Conservation (phyloP, 2,888 invertebrate species). For the Chloroclysta siterata region DNA sequence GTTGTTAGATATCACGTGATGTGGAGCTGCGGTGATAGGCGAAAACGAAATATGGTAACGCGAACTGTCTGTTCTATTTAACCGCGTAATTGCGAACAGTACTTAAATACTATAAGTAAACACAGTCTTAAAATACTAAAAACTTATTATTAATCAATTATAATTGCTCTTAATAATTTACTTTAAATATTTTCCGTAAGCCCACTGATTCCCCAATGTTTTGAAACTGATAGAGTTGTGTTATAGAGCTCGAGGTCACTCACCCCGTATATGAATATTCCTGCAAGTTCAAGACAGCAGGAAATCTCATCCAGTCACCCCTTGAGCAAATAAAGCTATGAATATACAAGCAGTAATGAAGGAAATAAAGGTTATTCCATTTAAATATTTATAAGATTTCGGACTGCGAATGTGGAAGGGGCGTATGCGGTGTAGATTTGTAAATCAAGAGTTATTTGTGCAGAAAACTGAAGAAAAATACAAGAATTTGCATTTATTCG, state of each 20-base stretch:
- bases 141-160: no score
- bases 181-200: not conserved
- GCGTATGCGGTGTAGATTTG: conserved; percentile 10
- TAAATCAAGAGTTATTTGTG: not conserved
- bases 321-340: conserved; percentile 36
- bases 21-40: no score
- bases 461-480: not conserved
- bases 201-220: not conserved
- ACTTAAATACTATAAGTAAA: no score
- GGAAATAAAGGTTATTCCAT: conserved; percentile 42
- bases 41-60: no score
- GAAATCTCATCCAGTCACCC: conserved; percentile 24
- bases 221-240: not conserved
- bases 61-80: no score
- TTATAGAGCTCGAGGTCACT: conserved; percentile 14
- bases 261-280: conserved; percentile 8
- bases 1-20: no score
- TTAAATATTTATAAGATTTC: conserved; percentile 44
- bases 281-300: conserved; percentile 23
- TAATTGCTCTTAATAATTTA: not conserved
- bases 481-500: no score
- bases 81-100: no score
- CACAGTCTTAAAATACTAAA: no score
- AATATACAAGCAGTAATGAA: conserved; percentile 40
- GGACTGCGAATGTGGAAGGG: conserved; percentile 24